Evolutionary conservation across 2,797 vertebrate species (phyloP), one percentile per base, ranked within the genome.

Genomic region (Ibycter americanus): DNA sequence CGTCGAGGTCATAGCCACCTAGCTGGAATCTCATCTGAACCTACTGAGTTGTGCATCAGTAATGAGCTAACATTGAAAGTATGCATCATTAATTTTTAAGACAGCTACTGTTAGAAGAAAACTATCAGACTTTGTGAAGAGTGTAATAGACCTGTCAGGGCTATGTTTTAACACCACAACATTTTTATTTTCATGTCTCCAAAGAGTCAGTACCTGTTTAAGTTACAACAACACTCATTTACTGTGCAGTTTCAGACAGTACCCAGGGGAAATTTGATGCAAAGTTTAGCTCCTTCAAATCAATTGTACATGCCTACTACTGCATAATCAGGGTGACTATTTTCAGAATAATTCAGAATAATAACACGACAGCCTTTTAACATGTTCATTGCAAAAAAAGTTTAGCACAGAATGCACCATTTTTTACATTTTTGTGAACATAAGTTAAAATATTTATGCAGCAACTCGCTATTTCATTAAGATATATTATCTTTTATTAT

Each of bases 81-180:
- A 83, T 12, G 54, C 44, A 47, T 38, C 52, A 77, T 96, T 94
- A 76, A 94, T 87, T 96, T 96, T 95, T 90, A 95, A 92, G 76
- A 67, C 58, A 67, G 63, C 56, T 87, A 81, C 78, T 55, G n/a
- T 56, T 62, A 59, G 46, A 84, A 82, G 76, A 62, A 87, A 83
- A 71, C 1, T 6, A 76, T 67, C 74, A 79, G 74, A 70, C 68
- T 86, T 84, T 47, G 74, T 83, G 76, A 92, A 72, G 78, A 83
- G 70, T 63, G 34, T 81, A 91, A 92, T 70, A 83, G 90, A 95
- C 70, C 72, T 81, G 93, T 92, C 90, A 89, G 78, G 38, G 44
- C 85, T 46, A 38, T 11, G 3, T 54, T 93, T 95, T 89, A 92
- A 68, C 4, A 5, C 63, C 56, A 84, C 65, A 52, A 61, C 25